These are phyloP conservation scores for Trochalopteron elliotii DNA, from an alignment of 2,113 vertebrate genomes.

Conservation along the genomic window DNA sequence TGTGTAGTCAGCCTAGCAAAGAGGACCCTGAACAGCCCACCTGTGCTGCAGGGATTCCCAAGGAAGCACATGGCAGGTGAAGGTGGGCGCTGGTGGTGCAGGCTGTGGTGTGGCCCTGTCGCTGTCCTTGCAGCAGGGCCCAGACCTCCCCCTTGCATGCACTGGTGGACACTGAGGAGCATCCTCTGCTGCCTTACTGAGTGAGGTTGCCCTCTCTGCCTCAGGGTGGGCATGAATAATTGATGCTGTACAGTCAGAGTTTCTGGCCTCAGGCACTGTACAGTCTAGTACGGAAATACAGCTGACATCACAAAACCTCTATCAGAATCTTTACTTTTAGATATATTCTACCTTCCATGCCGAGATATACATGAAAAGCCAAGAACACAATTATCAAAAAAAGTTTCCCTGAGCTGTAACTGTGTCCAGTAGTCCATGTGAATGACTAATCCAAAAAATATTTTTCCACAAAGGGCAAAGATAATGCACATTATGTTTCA, in stretches of 20 bases:
- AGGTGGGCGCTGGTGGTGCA: neutral
- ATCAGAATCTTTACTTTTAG: neutral
- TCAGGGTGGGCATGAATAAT: neutral
- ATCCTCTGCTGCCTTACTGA: neutral
- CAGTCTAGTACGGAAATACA: neutral
- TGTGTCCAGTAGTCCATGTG: neutral
- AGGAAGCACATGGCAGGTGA: neutral
- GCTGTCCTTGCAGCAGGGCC: neutral
- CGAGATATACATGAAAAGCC: neutral
- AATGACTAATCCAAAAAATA: neutral
- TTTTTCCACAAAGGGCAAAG: neutral
- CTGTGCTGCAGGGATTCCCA: neutral
- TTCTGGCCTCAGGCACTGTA: neutral
- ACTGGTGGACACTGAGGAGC: neutral
- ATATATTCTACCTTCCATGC: neutral
- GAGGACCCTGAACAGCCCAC: neutral
- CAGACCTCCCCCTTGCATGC: fast-evolving
- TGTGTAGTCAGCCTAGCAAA: neutral
- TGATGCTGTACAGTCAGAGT: neutral
- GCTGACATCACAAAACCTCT: neutral
- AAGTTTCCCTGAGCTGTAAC: neutral
- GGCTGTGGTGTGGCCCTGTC: neutral
- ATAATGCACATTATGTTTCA: neutral
- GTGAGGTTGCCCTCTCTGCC: neutral
- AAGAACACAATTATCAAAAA: neutral